A percentile compares a stretch with the other conserved stretches of the same genome.
These are phyloP conservation scores for Hormaphis cornu DNA, from an alignment of 1,140 invertebrate species.

Conservation along the genomic window DNA sequence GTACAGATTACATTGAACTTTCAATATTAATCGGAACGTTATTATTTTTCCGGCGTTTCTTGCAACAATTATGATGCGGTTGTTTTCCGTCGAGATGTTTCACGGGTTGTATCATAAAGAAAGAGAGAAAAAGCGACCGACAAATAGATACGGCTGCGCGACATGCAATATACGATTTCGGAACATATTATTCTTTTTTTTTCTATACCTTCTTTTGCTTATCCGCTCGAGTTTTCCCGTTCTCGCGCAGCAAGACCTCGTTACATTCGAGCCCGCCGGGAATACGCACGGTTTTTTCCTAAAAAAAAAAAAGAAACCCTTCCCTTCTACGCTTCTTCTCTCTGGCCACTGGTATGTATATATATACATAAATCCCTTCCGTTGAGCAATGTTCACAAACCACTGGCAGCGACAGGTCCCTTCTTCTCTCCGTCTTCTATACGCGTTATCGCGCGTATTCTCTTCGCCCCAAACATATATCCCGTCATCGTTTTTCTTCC, in stretches of 20 bases:
- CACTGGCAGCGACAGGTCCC: constrained; percentile 27
- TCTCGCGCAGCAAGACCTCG: background rate
- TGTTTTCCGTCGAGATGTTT: too few species aligned
- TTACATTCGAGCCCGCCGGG: background rate
- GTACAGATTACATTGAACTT: too few species aligned
- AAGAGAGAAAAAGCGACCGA: too few species aligned
- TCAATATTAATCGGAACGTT: too few species aligned
- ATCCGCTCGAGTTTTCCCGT: background rate
- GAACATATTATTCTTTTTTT: background rate
- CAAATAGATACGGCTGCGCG: too few species aligned
- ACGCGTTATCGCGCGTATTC: background rate
- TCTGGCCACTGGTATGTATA: background rate
- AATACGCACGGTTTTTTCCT: constrained; percentile 13
- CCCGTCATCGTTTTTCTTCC: background rate
- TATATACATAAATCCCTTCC: background rate
- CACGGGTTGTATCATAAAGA: too few species aligned
- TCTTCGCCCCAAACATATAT: too few species aligned
- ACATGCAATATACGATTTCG: background rate
- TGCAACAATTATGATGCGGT: too few species aligned
- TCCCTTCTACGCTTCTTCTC: background rate
- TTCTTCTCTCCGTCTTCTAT: background rate
- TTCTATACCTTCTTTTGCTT: background rate
- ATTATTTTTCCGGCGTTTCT: too few species aligned
- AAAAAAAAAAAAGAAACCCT: too few species aligned
- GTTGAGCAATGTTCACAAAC: constrained; percentile 9